Evolutionary conservation across 2,888 invertebrate genomes (phyloP).

Genomic region (Heliconius aoede): DNA sequence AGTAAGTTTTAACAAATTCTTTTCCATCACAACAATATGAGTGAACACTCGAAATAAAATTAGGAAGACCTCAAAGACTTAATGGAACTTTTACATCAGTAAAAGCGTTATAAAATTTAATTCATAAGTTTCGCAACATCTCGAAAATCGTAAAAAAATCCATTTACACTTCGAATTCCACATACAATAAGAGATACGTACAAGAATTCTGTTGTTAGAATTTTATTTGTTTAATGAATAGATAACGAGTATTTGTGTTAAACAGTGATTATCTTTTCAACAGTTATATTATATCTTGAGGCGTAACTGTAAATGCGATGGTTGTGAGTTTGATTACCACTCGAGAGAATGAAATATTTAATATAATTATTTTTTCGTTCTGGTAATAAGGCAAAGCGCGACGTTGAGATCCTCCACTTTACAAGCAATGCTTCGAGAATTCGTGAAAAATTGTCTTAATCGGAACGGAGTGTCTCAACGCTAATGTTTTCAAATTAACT

Average conservation of each 20-base stretch:
- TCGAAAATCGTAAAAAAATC: conserved; percentile 29
- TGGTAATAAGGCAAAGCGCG: too few relatives aligned
- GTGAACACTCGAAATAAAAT: conserved; percentile 22
- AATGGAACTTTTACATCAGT: conserved; percentile 31
- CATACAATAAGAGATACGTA: conserved; percentile 9
- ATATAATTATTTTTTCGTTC: too few relatives aligned
- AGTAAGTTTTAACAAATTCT: conserved; percentile 2
- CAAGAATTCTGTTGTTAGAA: conserved; percentile 25
- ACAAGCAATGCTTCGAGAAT: too few relatives aligned
- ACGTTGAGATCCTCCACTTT: too few relatives aligned
- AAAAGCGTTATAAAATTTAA: conserved; percentile 36
- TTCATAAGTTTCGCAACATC: conserved; percentile 32
- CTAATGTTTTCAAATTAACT: too few relatives aligned
- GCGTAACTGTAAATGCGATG: too few relatives aligned
- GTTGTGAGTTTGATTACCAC: too few relatives aligned
- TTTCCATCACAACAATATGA: conserved; percentile 6
- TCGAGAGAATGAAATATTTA: too few relatives aligned
- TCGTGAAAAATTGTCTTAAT: too few relatives aligned
- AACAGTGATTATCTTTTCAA: conserved; percentile 13
- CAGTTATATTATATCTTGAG: not conserved
- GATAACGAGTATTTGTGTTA: conserved; percentile 5
- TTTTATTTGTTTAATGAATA: conserved; percentile 32
- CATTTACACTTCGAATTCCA: conserved; percentile 17
- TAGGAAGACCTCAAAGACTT: conserved; percentile 14
- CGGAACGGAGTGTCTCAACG: too few relatives aligned